Base-by-base conservation (phyloP, 2,888 invertebrate species). In the Podabrus alpinus region DNA sequence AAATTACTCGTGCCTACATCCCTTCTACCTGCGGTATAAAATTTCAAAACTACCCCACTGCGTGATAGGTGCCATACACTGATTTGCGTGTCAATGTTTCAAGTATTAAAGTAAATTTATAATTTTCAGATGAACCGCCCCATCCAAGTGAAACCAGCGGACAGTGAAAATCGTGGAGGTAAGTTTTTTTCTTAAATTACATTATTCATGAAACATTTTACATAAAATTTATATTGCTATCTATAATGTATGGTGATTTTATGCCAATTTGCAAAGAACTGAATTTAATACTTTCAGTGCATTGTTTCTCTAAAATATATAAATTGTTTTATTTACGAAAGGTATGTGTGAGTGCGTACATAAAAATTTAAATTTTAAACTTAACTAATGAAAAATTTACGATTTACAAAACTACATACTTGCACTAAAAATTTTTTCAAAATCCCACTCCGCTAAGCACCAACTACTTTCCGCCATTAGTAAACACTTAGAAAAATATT, bases 61-160 rank as follows among this genome's bases (percentile, higher is more conserved):
- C 45, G 45, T 45, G 45, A 45, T 45, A 45, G 45, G n/a, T 45
- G 45, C 45, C 45, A 45, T 45, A 45, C n/a, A 45, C n/a, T 2
- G 45, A n/a, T 13, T n/a, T n/a, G n/a, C 45, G 62, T 64, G 62
- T 64, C 62, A 21, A 64, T 64, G 21, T 64, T 64, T 19, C 62
- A 19, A 64, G 62, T 19, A 21, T 64, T 64, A 19, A 64, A 64
- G n/a, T 21, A 64, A 64, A 64, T 64, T 64, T 64, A 64, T 64
- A 64, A 64, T 69, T 59, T 95, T 68, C 94, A 99, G 98, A 99
- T 99, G 98, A 98, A 98, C 94, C 97, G 98, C 92, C 97, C 98
- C 91, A 97, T 98, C 92, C 98, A 98, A 94, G 97, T 99, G 93
- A 99, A 99, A 91, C 97, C 98, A 90, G 98, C 98, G 91, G 98